Conservation (phyloP, 2,797 vertebrate genomes). For the Dromococcyx pavoninus region DNA sequence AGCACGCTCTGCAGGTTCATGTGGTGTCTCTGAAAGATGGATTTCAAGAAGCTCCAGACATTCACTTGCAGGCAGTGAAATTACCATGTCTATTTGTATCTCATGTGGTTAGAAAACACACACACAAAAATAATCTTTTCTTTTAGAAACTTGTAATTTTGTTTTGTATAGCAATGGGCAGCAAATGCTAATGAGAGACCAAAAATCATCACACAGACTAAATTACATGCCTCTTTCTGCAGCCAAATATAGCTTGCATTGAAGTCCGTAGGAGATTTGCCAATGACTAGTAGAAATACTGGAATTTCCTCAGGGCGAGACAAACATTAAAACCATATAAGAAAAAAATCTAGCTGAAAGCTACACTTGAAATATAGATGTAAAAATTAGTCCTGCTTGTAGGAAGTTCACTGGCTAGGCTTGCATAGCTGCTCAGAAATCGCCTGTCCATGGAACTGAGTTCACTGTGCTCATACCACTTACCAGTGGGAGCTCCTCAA, state of each 20-base stretch:
- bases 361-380: background rate
- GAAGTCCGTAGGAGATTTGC: background rate
- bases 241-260: conserved; percentile 5
- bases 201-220: background rate
- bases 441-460: background rate
- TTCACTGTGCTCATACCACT: background rate
- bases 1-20: background rate
- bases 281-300: background rate
- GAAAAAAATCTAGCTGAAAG: background rate
- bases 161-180: conserved; percentile 12
- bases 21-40: background rate
- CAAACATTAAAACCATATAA: background rate
- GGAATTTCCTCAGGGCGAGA: background rate
- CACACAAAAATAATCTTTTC: background rate
- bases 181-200: background rate
- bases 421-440: background rate
- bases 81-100: background rate
- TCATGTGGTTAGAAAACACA: background rate
- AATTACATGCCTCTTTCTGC: conserved; percentile 1
- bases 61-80: background rate
- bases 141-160: conserved; percentile 46
- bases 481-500: background rate
- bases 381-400: background rate
- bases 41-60: background rate
- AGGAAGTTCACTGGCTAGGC: background rate